Evolutionary conservation across 2,888 invertebrate species (phyloP), one percentile per base, ranked within the genome.

Genomic region (Spilosoma lubricipeda): DNA sequence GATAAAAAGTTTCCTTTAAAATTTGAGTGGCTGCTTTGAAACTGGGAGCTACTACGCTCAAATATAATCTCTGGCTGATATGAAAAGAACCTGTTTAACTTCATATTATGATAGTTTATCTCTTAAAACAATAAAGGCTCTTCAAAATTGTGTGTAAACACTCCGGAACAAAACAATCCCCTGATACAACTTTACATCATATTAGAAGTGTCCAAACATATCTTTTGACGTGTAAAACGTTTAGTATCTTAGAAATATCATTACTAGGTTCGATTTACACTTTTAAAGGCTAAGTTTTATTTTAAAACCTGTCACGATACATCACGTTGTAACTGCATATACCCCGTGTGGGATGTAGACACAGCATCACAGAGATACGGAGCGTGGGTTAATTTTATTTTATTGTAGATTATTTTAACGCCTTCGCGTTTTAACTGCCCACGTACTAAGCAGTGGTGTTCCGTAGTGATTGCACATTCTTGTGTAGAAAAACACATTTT

Each of bases 321-420:
- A 67, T 13, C 7, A 23, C 36, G 36, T 63, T 69, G 52, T 65
- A 27, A 11, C 18, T 48, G 18, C 18, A 27, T 27, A 13, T 27
- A 15, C 13, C 23, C 30, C 64, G 64, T 36, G 69, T 73, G 69
- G 64, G 73, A 48, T 52, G 64, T 15, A 39, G 64, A 48, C 64
- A 56, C 18, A 65, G 68, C 52, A 69, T 69, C 68, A 52, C 52
- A 52, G 20, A 15, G 64, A 39, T 69, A 33, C n/a, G 20, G 23
- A 20, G 74, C 67, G 74, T 74, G 70, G 74, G 74, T 13, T 59
- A 45, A 74, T 39, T 33, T 67, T 74, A 66, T 66, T 70, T 74
- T 74, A 56, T 67, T 70, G 23, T 71, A 45, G 56, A 42, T 67
- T 70, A 70, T 70, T 66, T 65, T 56, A 56, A 33, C 36, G 30